These are phyloP conservation scores for Actinemys pallida DNA, from an alignment of 2,113 vertebrate genomes.

Conservation along the genomic window DNA sequence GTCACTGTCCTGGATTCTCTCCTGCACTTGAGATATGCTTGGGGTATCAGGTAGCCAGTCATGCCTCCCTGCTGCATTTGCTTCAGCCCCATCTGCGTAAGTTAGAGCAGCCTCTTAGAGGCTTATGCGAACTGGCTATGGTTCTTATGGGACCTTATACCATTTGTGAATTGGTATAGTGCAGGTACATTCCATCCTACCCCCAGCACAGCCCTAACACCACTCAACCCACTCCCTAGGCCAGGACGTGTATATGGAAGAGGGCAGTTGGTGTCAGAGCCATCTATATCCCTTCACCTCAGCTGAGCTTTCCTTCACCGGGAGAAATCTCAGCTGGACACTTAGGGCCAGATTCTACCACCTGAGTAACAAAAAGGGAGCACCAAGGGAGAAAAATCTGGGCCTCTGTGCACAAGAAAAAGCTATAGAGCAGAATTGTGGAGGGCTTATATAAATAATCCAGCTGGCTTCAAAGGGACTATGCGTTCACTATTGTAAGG, in stretches of 20 bases:
- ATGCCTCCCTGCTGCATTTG: not conserved
- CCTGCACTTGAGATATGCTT: not conserved
- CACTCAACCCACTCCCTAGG: not conserved
- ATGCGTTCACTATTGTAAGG: not conserved
- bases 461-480: not conserved
- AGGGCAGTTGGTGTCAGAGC: not conserved
- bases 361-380: not conserved
- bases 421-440: not conserved
- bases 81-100: not conserved
- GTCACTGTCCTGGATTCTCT: not conserved
- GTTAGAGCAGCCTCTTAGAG: not conserved
- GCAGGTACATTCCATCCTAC: not conserved
- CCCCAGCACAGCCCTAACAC: accelerated
- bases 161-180: not conserved
- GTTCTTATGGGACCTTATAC: not conserved
- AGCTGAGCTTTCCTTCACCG: not conserved
- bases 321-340: not conserved
- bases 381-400: not conserved
- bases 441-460: not conserved
- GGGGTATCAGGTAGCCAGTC: not conserved
- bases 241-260: not conserved
- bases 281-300: not conserved
- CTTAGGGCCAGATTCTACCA: not conserved
- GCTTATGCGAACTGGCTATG: not conserved
- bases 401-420: not conserved